Evolutionary conservation across 2,113 vertebrate genomes (phyloP), one percentile per base, ranked within the genome.

Genomic region (Pseudorhombus dupliciocellatus): DNA sequence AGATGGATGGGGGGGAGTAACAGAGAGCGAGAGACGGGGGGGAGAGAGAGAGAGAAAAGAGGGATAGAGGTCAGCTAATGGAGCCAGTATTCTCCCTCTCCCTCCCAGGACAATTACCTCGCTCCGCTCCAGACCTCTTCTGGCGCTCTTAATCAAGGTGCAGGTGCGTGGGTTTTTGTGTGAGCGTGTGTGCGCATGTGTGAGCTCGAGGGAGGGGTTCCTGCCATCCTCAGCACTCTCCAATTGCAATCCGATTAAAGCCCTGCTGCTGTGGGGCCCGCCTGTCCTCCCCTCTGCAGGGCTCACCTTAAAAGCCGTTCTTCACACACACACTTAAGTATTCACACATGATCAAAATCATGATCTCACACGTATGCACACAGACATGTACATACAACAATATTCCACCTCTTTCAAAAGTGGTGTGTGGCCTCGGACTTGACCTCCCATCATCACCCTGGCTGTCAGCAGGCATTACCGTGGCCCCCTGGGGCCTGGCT

Each of bases 181-280:
- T 25, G 59, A 24, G 61, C 44, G 72, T 53, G 70, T 44, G 20
- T 68, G 79, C 22, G 30, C 28, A 48, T 28, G 70, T 31, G 68
- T 8, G 25, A 64, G 50, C 50, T 25, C 64, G n/a, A 4, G 64
- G 54, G 64, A 68, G 59, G 63, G 82, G 53, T 83, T 92, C 78
- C 73, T 90, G 91, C 89, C 61, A 14, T 74, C 84, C 87, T 93
- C 90, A 92, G 90, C 92, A 91, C 65, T 90, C 84, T 88, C 77
- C 20, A 51, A 76, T 37, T 66, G 67, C 89, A 92, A 92, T 92
- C 87, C 71, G 87, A 91, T 93, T 93, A 92, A 85, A 82, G 85
- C 65, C 80, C 70, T 72, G 87, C 80, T 81, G 77, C 88, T 82
- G 60, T 75, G 81, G 66, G 84, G 78, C 78, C 77, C 42, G 66